These are phyloP conservation scores for Oenanthe oenanthe DNA, from an alignment of 2,113 vertebrate genomes.

Conservation along the genomic window DNA sequence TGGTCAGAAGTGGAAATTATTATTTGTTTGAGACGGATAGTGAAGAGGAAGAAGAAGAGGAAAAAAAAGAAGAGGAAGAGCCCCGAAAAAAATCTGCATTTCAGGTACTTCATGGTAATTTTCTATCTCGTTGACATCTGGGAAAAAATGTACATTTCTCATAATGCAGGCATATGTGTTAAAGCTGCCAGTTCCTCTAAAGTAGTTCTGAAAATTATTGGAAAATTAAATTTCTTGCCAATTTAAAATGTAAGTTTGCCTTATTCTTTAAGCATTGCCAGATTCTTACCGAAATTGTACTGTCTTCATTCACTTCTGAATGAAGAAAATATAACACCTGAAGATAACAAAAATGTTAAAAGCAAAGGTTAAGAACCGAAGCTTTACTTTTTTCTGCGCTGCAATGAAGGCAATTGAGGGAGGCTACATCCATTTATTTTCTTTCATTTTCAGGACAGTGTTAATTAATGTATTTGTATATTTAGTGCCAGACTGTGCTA, in stretches of 20 bases:
- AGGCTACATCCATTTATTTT: background rate
- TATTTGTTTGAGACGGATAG: conserved; percentile 99
- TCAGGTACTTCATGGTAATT: conserved; percentile 80
- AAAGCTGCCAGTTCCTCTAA: background rate
- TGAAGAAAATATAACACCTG: background rate
- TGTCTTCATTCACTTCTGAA: background rate
- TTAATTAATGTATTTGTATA: background rate
- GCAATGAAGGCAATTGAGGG: background rate
- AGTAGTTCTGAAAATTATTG: background rate
- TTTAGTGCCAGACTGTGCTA: background rate
- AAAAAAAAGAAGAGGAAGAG: conserved; percentile 90
- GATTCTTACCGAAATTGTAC: background rate
- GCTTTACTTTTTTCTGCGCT: conserved; percentile 16
- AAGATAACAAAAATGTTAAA: conserved; percentile 7
- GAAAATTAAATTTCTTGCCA: background rate
- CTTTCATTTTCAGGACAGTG: background rate
- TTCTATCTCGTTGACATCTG: background rate
- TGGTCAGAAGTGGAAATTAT: conserved; percentile 99
- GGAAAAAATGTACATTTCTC: background rate
- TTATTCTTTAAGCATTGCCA: background rate
- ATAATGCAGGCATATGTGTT: background rate
- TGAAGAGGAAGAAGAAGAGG: conserved; percentile 94
- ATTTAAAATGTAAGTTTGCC: background rate
- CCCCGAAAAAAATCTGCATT: conserved; percentile 91
- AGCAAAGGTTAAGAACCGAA: background rate